phyloP scores from a whole-genome alignment of 2,113 vertebrate species.

The Albula glossodonta region DNA sequence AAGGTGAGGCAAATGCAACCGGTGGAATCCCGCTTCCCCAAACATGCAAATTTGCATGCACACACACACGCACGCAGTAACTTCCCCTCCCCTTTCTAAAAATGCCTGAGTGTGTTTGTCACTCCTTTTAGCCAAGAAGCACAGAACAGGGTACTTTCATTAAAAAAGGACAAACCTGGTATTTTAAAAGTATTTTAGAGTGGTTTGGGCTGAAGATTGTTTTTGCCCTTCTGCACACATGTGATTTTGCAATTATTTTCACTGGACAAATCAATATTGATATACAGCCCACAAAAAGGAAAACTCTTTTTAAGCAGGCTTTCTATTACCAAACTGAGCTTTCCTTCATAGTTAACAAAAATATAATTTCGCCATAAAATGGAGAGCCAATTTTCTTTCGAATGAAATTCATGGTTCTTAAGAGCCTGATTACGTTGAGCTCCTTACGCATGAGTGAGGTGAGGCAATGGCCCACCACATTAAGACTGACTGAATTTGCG shows the following conservation, averaged over 20 bases:
- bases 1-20: conserved; percentile 23
- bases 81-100: background rate
- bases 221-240: background rate
- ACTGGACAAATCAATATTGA: conserved; percentile 22
- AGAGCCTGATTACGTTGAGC: conserved; percentile 45
- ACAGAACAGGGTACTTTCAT: conserved; percentile 23
- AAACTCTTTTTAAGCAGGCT: conserved; percentile 40
- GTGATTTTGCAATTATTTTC: conserved; percentile 37
- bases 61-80: background rate
- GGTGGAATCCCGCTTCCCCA: background rate
- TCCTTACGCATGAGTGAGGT: conserved; percentile 39
- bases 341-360: conserved; percentile 32
- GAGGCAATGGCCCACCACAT: background rate
- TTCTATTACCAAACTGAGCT: conserved; percentile 20
- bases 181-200: background rate
- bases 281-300: conserved; percentile 24
- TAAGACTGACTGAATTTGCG: background rate
- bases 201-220: conserved; percentile 4
- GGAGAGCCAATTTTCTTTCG: conserved; percentile 42
- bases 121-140: conserved; percentile 2
- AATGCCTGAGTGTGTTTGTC: conserved; percentile 12
- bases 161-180: background rate
- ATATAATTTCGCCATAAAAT: conserved; percentile 46
- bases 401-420: conserved; percentile 30
- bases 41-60: background rate